Base-by-base conservation (phyloP, 37 sponge, comb jelly and placozoan genomes). In the Aplysina aerophoba region DNA sequence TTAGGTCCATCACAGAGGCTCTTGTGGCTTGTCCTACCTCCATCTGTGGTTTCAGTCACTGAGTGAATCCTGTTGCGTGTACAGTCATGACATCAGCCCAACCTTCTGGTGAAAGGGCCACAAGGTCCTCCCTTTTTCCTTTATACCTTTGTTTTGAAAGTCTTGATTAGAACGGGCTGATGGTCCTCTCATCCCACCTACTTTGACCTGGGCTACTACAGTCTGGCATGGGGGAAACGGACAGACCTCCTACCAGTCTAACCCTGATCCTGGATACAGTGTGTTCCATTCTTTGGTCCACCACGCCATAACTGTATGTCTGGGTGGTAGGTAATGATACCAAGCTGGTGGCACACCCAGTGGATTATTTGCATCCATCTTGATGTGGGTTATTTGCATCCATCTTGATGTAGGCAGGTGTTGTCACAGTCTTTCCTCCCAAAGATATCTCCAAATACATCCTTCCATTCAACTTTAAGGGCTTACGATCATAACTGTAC, bases 301-400 rank as follows among this genome's bases (percentile, higher is more conserved):
- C 80, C 80, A 15, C 80, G 44, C 80, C 80, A 79, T 35, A 57
- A 28, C 44, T 79, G 58, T 4, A 88, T 79, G 53, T 36, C 65
- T 0, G 85, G 83, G 53, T 89, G 82, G 27, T 89, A 89, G 0
- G 61, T 21, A 8, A 89, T 24, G 4, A 89, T 63, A 3, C 86
- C 86, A 4, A 89, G 82, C 20, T 89, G 90, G 14, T 75, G 73
- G 56, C 86, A 89, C 17, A 89, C 85, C 28, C 86, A 81, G 24
- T 89, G 82, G 19, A 86, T 85, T 8, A 89, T 41, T 44, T 82
- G 83, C 67, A 85, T n/a, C n/a, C n/a, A n/a, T n/a, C n/a, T n/a
- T n/a, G n/a, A n/a, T n/a, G 69, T 37, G 81, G 87, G 31, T 90
- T 83, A 0, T 5, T 12, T 0, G 86, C 90, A 60, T 85, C 86